Evolutionary conservation across 1,140 invertebrate species (phyloP).

Genomic region (Cydia fagiglandana): DNA sequence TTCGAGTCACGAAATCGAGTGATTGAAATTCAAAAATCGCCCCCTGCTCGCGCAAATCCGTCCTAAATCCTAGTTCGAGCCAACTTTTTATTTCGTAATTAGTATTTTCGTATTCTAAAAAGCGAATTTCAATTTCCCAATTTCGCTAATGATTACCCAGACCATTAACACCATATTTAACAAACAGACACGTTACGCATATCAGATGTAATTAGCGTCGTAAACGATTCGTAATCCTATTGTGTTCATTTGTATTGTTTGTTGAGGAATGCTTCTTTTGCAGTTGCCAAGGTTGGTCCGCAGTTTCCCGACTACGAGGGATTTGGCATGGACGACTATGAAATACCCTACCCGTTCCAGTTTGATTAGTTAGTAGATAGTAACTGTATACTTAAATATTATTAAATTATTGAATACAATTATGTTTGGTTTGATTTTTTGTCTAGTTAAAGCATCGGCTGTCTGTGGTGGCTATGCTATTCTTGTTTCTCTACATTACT

Average conservation of each 20-base stretch:
- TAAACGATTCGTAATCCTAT: conserved; percentile 46
- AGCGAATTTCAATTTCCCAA: background rate
- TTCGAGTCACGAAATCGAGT: too few relatives aligned
- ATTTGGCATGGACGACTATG: conserved; percentile 50
- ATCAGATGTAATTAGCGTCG: conserved; percentile 46
- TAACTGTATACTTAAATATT: background rate
- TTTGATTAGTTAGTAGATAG: conserved; percentile 9
- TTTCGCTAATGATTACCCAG: background rate
- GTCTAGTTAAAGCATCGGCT: background rate
- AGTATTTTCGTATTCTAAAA: background rate
- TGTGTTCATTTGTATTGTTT: conserved; percentile 37
- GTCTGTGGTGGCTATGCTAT: too few relatives aligned
- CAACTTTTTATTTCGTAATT: conserved; percentile 1
- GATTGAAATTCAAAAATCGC: too few relatives aligned
- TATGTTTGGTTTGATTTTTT: background rate
- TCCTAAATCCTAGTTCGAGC: too few relatives aligned
- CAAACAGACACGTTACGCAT: conserved; percentile 28
- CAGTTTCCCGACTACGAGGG: conserved; percentile 62
- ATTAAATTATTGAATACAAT: background rate
- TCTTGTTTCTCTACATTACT: too few relatives aligned
- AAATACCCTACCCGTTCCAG: conserved; percentile 2
- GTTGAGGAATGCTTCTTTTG: conserved; percentile 43
- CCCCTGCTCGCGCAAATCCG: too few relatives aligned
- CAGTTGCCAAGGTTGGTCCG: conserved; percentile 55
- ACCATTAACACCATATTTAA: conserved; percentile 35